phyloP scores from a whole-genome alignment of 2,113 vertebrate genomes.

The Actinemys pallida region DNA sequence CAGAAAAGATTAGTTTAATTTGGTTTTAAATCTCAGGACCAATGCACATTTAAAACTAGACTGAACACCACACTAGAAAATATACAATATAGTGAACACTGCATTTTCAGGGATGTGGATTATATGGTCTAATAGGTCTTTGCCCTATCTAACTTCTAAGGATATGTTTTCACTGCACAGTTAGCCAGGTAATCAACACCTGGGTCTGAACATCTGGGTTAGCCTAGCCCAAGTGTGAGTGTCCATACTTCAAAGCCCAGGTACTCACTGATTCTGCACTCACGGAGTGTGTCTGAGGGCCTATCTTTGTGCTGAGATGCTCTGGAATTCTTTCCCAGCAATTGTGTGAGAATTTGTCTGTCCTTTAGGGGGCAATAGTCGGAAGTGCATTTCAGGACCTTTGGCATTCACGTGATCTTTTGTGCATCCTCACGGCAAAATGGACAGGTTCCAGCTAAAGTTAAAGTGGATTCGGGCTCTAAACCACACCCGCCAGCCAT shows the following conservation, averaged over 20 bases:
- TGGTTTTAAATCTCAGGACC: background rate
- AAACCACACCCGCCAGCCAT: background rate
- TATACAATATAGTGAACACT: background rate
- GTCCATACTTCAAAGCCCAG: background rate
- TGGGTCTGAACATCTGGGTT: background rate
- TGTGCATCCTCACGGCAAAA: background rate
- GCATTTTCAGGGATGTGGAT: background rate
- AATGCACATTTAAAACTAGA: background rate
- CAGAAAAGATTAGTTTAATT: background rate
- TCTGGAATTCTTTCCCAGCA: background rate
- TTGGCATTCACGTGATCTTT: background rate
- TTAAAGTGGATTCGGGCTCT: background rate
- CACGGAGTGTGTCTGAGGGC: background rate
- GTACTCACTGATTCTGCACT: background rate
- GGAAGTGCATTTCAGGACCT: background rate
- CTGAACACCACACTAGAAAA: background rate
- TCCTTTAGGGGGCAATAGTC: background rate
- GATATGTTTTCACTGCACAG: background rate
- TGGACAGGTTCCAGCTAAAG: background rate
- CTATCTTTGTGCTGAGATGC: background rate
- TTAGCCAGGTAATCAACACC: background rate
- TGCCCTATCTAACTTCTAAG: background rate
- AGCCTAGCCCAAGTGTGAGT: background rate
- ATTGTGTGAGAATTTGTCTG: background rate
- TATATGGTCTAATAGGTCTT: fast-evolving